These are phyloP conservation scores for Protobothrops flavoviridis DNA, from an alignment of 2,113 vertebrate species.

Conservation along the genomic window DNA sequence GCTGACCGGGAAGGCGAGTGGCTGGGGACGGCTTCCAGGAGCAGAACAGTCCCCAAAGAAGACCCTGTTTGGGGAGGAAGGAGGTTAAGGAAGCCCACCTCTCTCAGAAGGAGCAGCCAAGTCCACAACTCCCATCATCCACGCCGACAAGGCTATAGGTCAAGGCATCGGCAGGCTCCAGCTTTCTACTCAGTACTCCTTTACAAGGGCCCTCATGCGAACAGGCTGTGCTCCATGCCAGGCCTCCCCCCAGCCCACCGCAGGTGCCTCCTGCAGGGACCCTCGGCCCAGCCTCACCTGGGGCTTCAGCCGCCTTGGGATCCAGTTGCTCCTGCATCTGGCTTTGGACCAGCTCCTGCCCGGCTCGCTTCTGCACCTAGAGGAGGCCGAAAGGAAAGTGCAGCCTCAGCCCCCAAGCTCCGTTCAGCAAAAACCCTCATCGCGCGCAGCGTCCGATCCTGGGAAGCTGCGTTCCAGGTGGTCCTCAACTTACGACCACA, in stretches of 20 bases:
- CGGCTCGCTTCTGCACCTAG: constrained; percentile 63
- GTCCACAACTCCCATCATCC: neutral
- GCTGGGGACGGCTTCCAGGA: constrained; percentile 69
- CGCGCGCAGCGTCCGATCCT: neutral
- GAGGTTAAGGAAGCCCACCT: neutral
- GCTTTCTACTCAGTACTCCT: neutral
- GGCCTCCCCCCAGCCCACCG: neutral
- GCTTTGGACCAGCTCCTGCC: constrained; percentile 59
- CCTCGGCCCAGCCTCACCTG: constrained; percentile 30
- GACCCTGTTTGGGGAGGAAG: constrained; percentile 50
- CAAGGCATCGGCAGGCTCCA: no score
- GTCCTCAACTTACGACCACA: neutral
- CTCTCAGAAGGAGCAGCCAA: neutral
- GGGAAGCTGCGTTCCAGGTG: neutral
- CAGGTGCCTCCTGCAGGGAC: neutral
- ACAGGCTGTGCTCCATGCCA: neutral
- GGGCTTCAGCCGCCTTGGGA: neutral
- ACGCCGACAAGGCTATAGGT: neutral
- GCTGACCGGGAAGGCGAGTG: neutral
- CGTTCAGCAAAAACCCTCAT: constrained; percentile 38
- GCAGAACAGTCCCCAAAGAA: constrained; percentile 69
- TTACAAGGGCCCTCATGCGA: neutral
- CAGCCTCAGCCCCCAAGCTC: neutral
- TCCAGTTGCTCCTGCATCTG: constrained; percentile 62
- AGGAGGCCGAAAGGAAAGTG: neutral